Percentiles rank a stretch among this genome's conserved stretches.
Evolutionary conservation across 2,888 invertebrate genomes (phyloP).

Genomic region (Charanyca ferruginea): DNA sequence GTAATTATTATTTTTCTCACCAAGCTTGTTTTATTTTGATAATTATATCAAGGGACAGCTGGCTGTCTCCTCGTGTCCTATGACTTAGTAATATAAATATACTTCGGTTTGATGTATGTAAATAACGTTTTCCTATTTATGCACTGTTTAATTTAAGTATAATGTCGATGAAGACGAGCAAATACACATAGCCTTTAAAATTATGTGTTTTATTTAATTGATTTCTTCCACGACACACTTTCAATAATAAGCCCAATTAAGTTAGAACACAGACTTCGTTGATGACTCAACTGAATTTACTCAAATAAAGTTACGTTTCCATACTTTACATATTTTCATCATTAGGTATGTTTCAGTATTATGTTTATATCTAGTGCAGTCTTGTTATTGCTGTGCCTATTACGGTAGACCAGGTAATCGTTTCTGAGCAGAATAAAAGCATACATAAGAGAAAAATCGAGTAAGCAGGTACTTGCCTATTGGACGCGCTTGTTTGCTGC

Average conservation of each 20-base stretch:
- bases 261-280: not conserved
- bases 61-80: slow-evolving; percentile 58
- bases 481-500: too few relatives aligned
- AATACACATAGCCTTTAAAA: slow-evolving; percentile 80
- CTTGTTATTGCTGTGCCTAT: not conserved
- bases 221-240: not conserved
- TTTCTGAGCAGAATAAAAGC: too few relatives aligned
- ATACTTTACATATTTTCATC: not conserved
- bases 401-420: too few relatives aligned
- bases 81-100: slow-evolving; percentile 52
- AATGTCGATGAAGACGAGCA: slow-evolving; percentile 78
- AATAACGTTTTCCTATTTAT: slow-evolving; percentile 89
- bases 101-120: slow-evolving; percentile 75
- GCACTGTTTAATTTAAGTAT: slow-evolving; percentile 82
- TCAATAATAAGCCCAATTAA: too few relatives aligned
- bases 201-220: slow-evolving; percentile 73
- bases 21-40: slow-evolving; percentile 41
- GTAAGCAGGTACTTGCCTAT: not conserved
- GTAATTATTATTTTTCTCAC: slow-evolving; percentile 58
- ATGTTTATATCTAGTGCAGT: not conserved
- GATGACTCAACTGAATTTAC: too few relatives aligned
- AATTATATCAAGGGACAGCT: slow-evolving; percentile 50
- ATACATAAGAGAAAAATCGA: not conserved
- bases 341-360: too few relatives aligned
- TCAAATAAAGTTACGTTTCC: too few relatives aligned